A percentile compares a stretch with the other conserved stretches of the same genome.
Conservation (phyloP, 2,113 vertebrate genomes). For the Himantopus leucocephalus region DNA sequence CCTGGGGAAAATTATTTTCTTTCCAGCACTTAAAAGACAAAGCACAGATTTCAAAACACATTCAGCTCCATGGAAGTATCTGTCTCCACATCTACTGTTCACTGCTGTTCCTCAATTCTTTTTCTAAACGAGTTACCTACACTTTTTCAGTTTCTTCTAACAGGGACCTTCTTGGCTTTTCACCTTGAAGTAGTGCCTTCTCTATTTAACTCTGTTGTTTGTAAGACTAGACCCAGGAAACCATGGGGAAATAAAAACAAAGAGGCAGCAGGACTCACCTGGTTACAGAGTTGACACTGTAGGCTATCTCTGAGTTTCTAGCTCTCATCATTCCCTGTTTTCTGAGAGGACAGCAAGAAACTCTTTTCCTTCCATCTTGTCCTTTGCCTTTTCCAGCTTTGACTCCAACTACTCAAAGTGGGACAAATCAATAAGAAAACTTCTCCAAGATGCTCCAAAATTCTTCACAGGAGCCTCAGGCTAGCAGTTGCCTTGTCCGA, state of each 20-base stretch:
- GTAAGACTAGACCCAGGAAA: not conserved
- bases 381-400: not conserved
- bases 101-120: not conserved
- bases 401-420: not conserved
- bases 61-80: not conserved
- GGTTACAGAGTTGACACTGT: not conserved
- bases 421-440: not conserved
- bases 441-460: not conserved
- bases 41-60: not conserved
- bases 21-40: not conserved
- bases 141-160: not conserved
- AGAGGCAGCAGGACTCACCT: not conserved
- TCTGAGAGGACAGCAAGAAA: not conserved
- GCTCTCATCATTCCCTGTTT: not conserved
- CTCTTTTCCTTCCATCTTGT: not conserved
- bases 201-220: not conserved
- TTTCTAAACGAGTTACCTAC: not conserved
- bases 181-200: not conserved
- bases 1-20: not conserved
- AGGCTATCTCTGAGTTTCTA: not conserved
- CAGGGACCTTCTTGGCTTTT: not conserved
- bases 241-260: not conserved
- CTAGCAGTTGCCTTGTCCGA: not conserved
- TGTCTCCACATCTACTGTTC: not conserved
- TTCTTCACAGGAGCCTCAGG: not conserved